A percentile compares a stretch with the other conserved stretches of the same genome.
Evolutionary conservation across 2,797 vertebrate genomes (phyloP).

Genomic region (Meda fulgida): DNA sequence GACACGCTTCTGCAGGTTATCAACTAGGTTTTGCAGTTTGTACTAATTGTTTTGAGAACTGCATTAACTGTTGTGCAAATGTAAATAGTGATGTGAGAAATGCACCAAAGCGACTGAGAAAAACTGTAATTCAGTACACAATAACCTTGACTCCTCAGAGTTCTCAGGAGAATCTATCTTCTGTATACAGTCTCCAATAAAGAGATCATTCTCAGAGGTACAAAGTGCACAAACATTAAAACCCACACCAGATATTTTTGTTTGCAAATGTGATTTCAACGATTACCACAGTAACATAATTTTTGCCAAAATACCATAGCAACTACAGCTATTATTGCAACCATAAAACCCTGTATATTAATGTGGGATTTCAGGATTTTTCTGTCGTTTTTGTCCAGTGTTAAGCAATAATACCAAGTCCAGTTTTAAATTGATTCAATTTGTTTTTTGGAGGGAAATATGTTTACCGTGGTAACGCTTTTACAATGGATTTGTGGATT

Average conservation of each 20-base stretch:
- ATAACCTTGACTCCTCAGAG: neutral
- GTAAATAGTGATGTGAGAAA: no score
- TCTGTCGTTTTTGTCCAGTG: neutral
- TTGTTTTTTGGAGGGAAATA: neutral
- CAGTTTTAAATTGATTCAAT: neutral
- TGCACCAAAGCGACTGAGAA: no score
- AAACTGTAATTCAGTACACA: no score
- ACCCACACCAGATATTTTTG: neutral
- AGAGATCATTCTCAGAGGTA: neutral
- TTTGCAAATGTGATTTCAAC: neutral
- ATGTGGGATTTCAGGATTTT: neutral
- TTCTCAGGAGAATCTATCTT: neutral
- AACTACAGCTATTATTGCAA: neutral
- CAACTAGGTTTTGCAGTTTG: no score
- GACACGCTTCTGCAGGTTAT: no score
- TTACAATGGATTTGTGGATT: no score
- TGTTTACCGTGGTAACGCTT: neutral
- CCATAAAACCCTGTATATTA: neutral
- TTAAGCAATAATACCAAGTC: neutral
- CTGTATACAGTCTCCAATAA: conserved; percentile 12
- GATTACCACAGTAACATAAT: neutral
- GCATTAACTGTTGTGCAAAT: no score
- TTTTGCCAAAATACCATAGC: neutral
- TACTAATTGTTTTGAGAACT: no score
- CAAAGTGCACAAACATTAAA: neutral